phyloP scores from a whole-genome alignment of 2,888 invertebrate species.

The Zootermopsis nevadensis region DNA sequence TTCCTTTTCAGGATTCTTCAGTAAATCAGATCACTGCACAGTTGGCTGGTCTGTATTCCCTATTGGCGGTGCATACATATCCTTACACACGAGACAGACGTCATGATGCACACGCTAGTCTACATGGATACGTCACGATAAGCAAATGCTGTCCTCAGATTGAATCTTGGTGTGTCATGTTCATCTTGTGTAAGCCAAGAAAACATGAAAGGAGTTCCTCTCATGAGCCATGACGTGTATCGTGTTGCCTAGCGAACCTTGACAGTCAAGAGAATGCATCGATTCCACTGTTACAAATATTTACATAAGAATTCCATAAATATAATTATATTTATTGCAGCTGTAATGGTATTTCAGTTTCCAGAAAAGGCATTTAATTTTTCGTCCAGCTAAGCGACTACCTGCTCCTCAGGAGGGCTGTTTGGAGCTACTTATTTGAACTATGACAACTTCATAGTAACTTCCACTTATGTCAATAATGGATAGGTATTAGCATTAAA shows the following conservation, averaged over 20 bases:
- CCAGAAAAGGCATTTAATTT: too few species aligned
- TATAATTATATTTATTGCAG: background rate
- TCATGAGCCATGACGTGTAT: background rate
- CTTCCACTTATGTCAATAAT: too few species aligned
- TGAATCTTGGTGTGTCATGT: background rate
- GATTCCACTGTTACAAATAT: background rate
- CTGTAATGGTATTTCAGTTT: too few species aligned
- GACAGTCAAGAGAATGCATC: background rate
- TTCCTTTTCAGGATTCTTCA: background rate
- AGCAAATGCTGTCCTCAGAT: background rate
- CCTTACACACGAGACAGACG: background rate
- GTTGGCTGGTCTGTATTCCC: background rate
- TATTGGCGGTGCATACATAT: background rate
- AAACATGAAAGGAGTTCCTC: background rate
- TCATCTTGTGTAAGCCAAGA: slow-evolving; percentile 9
- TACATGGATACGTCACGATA: background rate
- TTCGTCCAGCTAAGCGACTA: too few species aligned
- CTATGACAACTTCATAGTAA: too few species aligned
- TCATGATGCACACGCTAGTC: background rate
- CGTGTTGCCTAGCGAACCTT: background rate
- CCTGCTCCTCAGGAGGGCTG: too few species aligned
- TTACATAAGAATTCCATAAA: background rate
- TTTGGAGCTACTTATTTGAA: too few species aligned
- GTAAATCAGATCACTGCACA: background rate
- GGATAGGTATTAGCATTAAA: too few species aligned